A percentile compares a stretch with the other conserved stretches of the same genome.
These are phyloP conservation scores for Mythimna lalbum DNA, from an alignment of 2,888 invertebrate genomes.

Conservation along the genomic window DNA sequence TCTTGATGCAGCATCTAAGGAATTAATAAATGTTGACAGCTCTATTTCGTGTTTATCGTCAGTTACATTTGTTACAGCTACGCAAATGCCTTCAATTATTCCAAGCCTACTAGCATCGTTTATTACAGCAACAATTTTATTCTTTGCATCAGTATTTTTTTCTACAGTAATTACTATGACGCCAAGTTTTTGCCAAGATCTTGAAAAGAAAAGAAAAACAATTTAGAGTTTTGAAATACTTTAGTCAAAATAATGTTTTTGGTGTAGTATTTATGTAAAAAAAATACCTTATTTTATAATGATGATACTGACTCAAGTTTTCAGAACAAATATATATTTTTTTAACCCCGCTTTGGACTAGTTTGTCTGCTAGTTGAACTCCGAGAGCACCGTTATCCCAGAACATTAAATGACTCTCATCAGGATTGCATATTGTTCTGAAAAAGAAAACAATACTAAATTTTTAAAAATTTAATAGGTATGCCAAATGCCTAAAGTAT, in stretches of 20 bases:
- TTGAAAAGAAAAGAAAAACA: constrained; percentile 5
- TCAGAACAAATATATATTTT: constrained; percentile 63
- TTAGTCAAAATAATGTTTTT: too few species aligned
- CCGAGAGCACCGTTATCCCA: constrained; percentile 57
- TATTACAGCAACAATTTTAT: neutral
- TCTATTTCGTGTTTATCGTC: neutral
- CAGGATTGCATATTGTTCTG: constrained; percentile 37
- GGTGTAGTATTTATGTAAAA: neutral
- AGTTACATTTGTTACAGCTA: constrained; percentile 7
- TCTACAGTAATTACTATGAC: neutral
- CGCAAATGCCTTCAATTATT: constrained; percentile 19
- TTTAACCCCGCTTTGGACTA: constrained; percentile 70
- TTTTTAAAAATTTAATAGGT: too few species aligned
- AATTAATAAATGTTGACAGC: neutral
- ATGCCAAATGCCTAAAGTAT: too few species aligned
- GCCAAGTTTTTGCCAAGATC: constrained; percentile 30
- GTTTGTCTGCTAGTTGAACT: constrained; percentile 65
- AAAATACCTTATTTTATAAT: constrained; percentile 28
- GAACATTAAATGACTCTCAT: constrained; percentile 39
- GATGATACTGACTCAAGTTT: constrained; percentile 21
- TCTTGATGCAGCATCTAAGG: constrained; percentile 25
- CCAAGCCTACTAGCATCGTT: constrained; percentile 14
- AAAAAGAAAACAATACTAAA: neutral
- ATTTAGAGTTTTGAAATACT: too few species aligned
- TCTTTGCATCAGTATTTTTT: neutral